Base-by-base conservation (phyloP, 23 tunicate genomes). In the Diplosoma virens region DNA sequence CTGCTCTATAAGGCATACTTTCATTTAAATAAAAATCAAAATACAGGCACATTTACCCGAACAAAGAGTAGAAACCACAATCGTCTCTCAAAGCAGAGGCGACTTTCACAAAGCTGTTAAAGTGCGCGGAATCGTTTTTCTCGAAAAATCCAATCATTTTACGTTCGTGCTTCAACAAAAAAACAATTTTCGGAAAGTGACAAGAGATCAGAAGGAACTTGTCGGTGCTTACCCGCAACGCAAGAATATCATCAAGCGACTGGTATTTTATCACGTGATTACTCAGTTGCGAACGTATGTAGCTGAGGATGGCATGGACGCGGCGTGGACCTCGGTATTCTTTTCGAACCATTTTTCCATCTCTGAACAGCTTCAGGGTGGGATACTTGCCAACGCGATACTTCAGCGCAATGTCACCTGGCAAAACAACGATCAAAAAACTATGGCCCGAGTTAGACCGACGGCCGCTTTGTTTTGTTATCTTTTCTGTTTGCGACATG, bases 381-480 rank as follows among this genome's bases (percentile, higher is more conserved):
- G 99, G 99, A 61, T 95, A 95, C 2, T 96, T 96, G 16, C 72
- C 78, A 23, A 95, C 99, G 37, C 77, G 37, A 54, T 53, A 95
- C 65, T 81, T 77, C n/a, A n/a, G n/a, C n/a, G n/a, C n/a, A n/a
- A n/a, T n/a, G n/a, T n/a, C n/a, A n/a, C n/a, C n/a, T n/a, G n/a
- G n/a, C n/a, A n/a, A n/a, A n/a, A n/a, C n/a, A n/a, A n/a, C n/a
- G n/a, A n/a, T n/a, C n/a, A n/a, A n/a, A n/a, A n/a, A n/a, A n/a
- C n/a, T n/a, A n/a, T n/a, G n/a, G n/a, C n/a, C n/a, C n/a, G n/a
- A n/a, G n/a, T n/a, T n/a, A n/a, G n/a, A n/a, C n/a, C n/a, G n/a
- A n/a, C n/a, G n/a, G n/a, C n/a, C n/a, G n/a, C n/a, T n/a, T n/a
- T n/a, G n/a, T n/a, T n/a, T n/a, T n/a, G n/a, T n/a, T n/a, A n/a